phyloP scores from a whole-genome alignment of 1,140 invertebrate species.

The Apis dorsata region DNA sequence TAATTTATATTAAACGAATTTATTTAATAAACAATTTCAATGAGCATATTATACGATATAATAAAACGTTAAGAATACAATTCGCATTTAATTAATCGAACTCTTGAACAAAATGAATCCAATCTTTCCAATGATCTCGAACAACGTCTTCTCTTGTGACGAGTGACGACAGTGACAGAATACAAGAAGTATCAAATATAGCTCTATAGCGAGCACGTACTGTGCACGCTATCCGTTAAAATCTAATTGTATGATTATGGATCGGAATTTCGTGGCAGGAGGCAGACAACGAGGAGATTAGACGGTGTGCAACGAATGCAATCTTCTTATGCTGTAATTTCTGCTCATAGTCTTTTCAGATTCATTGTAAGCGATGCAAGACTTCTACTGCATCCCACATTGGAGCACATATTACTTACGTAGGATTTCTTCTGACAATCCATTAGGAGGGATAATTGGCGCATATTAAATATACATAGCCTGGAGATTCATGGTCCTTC shows the following conservation, averaged over 20 bases:
- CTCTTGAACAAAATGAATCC: neutral
- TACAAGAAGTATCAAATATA: neutral
- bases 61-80: neutral
- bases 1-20: neutral
- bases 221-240: constrained; percentile 7
- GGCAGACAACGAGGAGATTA: constrained; percentile 37
- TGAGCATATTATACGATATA: neutral
- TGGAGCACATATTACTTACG: neutral
- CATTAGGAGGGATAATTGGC: constrained; percentile 11
- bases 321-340: constrained; percentile 41
- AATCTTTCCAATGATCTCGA: neutral
- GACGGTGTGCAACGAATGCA: constrained; percentile 2
- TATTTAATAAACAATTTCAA: neutral
- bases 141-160: neutral
- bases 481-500: neutral
- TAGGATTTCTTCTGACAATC: constrained; percentile 24
- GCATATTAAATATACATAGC: too few relatives aligned
- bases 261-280: constrained; percentile 39
- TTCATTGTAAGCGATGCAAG: constrained; percentile 29
- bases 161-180: neutral
- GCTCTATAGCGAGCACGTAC: neutral
- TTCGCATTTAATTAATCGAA: neutral
- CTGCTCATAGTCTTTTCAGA: constrained; percentile 48
- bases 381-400: constrained; percentile 18
- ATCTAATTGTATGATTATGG: constrained; percentile 48